These are phyloP conservation scores for Xenotilapia flavipinnis DNA, from an alignment of 2,113 vertebrate species.

Conservation along the genomic window DNA sequence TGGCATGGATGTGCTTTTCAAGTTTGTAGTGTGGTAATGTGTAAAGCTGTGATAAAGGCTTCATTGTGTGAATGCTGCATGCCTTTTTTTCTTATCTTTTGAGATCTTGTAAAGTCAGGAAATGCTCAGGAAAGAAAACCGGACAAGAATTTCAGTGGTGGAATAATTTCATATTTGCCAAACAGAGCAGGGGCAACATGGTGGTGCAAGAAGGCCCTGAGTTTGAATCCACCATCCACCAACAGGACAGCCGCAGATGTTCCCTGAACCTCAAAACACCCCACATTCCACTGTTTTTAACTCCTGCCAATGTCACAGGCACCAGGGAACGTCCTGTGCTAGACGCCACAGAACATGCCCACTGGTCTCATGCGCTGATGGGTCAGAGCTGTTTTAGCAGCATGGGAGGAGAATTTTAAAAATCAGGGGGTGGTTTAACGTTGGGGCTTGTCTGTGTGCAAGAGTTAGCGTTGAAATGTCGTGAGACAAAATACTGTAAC, in stretches of 20 bases:
- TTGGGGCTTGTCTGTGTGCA: not conserved
- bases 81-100: not conserved
- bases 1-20: not conserved
- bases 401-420: not conserved
- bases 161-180: not conserved
- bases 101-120: not conserved
- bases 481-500: not conserved
- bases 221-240: not conserved
- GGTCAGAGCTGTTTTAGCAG: not conserved
- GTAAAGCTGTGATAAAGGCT: not conserved
- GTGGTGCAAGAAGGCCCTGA: not conserved
- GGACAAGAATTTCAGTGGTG: not conserved
- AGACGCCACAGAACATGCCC: not conserved
- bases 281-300: not conserved
- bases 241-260: not conserved
- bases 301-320: not conserved
- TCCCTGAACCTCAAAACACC: not conserved
- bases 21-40: not conserved
- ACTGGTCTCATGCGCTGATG: fast-evolving
- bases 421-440: not conserved
- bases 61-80: not conserved
- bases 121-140: not conserved
- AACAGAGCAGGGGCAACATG: not conserved
- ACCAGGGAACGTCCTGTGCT: not conserved
- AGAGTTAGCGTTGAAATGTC: not conserved